Evolutionary conservation across 2,888 invertebrate species (phyloP), one percentile per base, ranked within the genome.

Genomic region (Agonum fuliginosum): DNA sequence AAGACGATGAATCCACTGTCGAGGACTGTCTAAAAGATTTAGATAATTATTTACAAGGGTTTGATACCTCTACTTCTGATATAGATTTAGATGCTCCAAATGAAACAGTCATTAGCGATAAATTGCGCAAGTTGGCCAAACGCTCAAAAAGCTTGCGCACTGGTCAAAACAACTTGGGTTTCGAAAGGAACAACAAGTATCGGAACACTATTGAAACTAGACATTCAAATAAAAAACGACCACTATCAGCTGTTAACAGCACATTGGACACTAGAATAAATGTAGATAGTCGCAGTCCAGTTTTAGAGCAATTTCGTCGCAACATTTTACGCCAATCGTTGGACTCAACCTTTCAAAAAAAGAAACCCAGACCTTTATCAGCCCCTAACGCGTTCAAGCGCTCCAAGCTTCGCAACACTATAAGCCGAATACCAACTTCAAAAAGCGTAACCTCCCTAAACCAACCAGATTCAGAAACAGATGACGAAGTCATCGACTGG

Each of bases 1-100:
- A 80, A 65, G 67, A 74, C 17, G 74, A 78, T 20, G 30, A 22
- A 58, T 24, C 41, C 30, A 51, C 17, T 37, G 84, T 89, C 12
- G 88, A 88, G 80, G 87, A 88, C 65, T 90, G 89, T 81, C 83
- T 90, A 14, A 84, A 87, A 80, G 90, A 90, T 78, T 83, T 90
- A 80, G 90, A 90, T 83, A 87, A 88, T 79, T 90, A 89, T 82
- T 82, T 90, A 43, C 87, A 87, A 79, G 85, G 86, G 74, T 84
- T 88, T 79, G 89, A 89, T 75, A 80, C 82, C 22, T 81, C 80
- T 22, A 67, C 67, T 19, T 67, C 75, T 19, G 75, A 75, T 20
- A 10, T 62, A 19, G 74, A 65, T 37, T 4, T 19, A 24, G 70
- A 70, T 20, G 12, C n/a, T 14, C 24, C 20, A 51, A 17, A n/a